Evolutionary conservation across 2,113 vertebrate genomes (phyloP).

Genomic region (Apodemus sylvaticus): DNA sequence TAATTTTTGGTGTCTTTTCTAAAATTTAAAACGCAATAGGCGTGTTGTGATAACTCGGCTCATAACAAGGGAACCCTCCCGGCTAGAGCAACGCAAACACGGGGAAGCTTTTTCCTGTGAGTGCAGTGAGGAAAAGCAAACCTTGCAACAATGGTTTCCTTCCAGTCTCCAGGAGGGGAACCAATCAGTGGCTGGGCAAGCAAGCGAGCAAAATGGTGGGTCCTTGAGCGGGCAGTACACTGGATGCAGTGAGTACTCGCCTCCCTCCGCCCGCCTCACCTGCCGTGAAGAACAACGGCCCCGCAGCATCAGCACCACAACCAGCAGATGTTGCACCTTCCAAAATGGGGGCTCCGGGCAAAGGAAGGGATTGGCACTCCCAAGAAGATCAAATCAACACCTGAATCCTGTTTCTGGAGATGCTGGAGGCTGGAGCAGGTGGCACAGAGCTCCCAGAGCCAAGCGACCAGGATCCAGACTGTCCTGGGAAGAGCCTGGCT

Average conservation of each 20-base stretch:
- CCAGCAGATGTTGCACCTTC: background rate
- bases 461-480: background rate
- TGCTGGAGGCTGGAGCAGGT: background rate
- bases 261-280: background rate
- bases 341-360: background rate
- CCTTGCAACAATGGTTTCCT: background rate
- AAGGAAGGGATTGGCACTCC: background rate
- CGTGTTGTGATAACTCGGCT: conserved; percentile 67
- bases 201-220: background rate
- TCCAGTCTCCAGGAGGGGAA: background rate
- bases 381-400: background rate
- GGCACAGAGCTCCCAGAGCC: background rate
- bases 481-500: too few relatives aligned
- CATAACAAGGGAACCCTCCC: conserved; percentile 16
- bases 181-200: rapidly evolving
- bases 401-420: background rate
- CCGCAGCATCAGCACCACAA: too few relatives aligned
- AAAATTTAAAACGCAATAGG: conserved; percentile 47
- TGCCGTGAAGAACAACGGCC: background rate
- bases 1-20: conserved; percentile 57
- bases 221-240: rapidly evolving
- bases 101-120: conserved; percentile 36
- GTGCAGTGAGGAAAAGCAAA: background rate
- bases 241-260: rapidly evolving
- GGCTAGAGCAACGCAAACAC: conserved; percentile 43